phyloP scores from a whole-genome alignment of 2,888 invertebrate genomes.

The Ophioninae sp. region DNA sequence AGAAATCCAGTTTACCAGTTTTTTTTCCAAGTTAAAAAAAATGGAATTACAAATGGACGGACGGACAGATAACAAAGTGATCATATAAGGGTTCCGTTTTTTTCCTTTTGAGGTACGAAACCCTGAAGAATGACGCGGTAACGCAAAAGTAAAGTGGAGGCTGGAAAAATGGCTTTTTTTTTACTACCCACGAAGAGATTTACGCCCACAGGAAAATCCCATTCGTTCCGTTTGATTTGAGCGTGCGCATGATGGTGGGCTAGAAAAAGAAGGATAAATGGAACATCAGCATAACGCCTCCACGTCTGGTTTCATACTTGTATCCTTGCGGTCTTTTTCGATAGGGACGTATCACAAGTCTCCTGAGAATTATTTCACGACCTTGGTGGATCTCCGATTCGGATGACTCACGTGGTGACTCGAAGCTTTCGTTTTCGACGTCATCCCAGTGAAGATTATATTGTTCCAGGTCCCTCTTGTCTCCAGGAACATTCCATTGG shows the following conservation, averaged over 20 bases:
- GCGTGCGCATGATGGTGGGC: background rate
- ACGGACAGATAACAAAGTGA: no score
- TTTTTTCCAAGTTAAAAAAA: no score
- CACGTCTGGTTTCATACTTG: background rate
- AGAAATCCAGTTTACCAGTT: no score
- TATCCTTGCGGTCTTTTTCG: background rate
- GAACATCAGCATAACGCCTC: background rate
- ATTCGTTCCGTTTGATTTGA: background rate
- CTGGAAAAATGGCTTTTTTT: background rate
- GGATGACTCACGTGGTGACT: constrained; percentile 3
- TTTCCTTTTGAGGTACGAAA: no score
- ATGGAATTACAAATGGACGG: no score
- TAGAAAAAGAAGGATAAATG: constrained; percentile 5
- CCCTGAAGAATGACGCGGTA: no score
- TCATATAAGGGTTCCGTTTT: no score
- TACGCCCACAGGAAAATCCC: background rate
- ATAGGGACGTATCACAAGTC: constrained; percentile 26
- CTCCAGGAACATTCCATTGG: background rate
- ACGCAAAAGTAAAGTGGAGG: no score
- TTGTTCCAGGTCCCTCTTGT: constrained; percentile 22
- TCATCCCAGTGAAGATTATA: constrained; percentile 21
- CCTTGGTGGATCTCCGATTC: constrained; percentile 18
- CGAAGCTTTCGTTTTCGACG: constrained; percentile 18
- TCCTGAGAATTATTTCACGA: constrained; percentile 29
- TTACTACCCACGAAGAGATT: background rate